Evolutionary conservation across 2,888 invertebrate genomes (phyloP).

Genomic region (Asteroscopus sphinx): DNA sequence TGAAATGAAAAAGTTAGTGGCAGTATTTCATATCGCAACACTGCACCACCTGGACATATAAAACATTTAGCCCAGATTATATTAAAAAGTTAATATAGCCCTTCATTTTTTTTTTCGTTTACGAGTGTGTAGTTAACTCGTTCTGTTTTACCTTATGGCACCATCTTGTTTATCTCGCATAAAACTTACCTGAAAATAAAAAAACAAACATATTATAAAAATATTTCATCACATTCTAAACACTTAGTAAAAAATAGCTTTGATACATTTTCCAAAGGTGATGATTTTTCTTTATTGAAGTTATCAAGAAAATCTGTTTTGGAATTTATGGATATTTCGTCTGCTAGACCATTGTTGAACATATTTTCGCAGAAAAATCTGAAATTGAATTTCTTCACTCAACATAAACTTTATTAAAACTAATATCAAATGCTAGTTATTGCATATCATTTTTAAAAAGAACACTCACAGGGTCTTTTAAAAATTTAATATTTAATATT

Average conservation of each 20-base stretch:
- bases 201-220: constrained; percentile 14
- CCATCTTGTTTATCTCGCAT: not conserved
- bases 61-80: too few relatives aligned
- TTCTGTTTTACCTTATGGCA: not conserved
- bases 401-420: constrained; percentile 2
- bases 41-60: too few relatives aligned
- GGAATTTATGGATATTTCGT: not conserved
- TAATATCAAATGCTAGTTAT: not conserved
- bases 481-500: too few relatives aligned
- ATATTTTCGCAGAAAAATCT: constrained; percentile 7
- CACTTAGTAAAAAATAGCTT: constrained; percentile 5
- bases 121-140: too few relatives aligned
- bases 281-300: constrained; percentile 11
- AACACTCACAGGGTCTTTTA: too few relatives aligned
- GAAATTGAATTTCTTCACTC: constrained; percentile 9
- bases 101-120: too few relatives aligned
- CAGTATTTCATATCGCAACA: too few relatives aligned
- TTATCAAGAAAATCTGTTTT: constrained; percentile 16
- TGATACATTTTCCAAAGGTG: not conserved
- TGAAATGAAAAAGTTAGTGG: too few relatives aligned
- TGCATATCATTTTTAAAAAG: too few relatives aligned
- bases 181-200: constrained; percentile 50
- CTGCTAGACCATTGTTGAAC: not conserved
- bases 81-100: too few relatives aligned
- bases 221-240: constrained; percentile 1